A percentile compares a stretch with the other conserved stretches of the same genome.
Conservation (phyloP, 2,797 vertebrate genomes). For the Trachops cirrhosus region DNA sequence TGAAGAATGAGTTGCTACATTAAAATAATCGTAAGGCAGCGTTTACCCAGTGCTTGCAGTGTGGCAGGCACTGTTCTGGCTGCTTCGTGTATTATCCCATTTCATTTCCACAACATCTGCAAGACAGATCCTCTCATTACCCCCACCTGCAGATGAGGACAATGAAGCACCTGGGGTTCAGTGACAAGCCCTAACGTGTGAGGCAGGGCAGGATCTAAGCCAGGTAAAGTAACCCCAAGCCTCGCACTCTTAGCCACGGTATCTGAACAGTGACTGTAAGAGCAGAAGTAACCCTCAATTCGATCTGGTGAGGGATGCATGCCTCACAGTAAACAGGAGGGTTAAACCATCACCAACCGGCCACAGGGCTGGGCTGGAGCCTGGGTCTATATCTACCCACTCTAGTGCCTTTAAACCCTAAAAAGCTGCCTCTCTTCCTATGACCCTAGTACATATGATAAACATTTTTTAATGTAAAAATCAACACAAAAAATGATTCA, state of each 20-base stretch:
- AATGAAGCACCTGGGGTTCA: neutral
- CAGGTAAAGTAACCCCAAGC: neutral
- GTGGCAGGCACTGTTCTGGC: neutral
- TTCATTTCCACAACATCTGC: neutral
- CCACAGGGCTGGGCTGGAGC: neutral
- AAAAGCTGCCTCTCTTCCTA: neutral
- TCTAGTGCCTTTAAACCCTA: neutral
- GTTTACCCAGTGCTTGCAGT: neutral
- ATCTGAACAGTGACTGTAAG: neutral
- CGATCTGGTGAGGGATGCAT: neutral
- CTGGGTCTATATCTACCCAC: neutral
- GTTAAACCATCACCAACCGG: neutral
- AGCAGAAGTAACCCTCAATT: neutral
- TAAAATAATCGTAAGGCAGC: neutral
- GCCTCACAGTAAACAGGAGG: neutral
- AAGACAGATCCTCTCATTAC: neutral
- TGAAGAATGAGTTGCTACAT: neutral
- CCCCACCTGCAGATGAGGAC: neutral
- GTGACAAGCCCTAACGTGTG: neutral
- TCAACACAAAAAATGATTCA: neutral
- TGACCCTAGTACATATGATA: too few species aligned
- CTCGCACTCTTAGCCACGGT: neutral
- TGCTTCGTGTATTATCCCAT: neutral
- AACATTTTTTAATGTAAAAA: neutral
- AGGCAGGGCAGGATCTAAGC: neutral